A percentile compares a stretch with the other conserved stretches of the same genome.
phyloP scores from a whole-genome alignment of 2,113 vertebrate genomes.

The Brevimyrus niger region DNA sequence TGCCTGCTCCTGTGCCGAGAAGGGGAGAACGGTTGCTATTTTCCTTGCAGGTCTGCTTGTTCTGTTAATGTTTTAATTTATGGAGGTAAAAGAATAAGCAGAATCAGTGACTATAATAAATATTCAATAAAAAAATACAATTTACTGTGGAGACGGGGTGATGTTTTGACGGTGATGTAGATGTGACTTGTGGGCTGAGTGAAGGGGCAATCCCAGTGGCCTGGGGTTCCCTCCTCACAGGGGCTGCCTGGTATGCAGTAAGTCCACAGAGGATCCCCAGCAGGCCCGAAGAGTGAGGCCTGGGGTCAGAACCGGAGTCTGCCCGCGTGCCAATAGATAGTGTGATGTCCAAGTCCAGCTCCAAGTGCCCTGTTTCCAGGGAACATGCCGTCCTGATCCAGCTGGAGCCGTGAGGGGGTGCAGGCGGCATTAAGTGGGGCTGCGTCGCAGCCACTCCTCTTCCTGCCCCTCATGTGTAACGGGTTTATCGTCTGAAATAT shows the following conservation, averaged over 20 bases:
- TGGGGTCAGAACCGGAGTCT: not conserved
- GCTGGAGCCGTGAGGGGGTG: not conserved
- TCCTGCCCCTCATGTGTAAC: not conserved
- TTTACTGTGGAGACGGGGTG: not conserved
- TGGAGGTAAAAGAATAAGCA: not conserved
- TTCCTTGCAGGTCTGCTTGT: not conserved
- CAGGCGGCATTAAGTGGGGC: not conserved
- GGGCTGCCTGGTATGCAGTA: not conserved
- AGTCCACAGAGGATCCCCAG: not conserved
- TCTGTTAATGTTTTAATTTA: not conserved
- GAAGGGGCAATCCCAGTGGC: not conserved
- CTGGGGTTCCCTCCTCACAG: not conserved
- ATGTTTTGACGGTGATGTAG: too few species aligned
- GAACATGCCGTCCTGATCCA: not conserved
- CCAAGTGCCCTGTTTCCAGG: not conserved
- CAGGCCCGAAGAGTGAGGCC: not conserved
- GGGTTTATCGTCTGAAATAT: not conserved
- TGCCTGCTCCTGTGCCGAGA: not conserved
- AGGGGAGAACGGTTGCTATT: not conserved
- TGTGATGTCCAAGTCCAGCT: not conserved
- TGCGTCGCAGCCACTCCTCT: too few species aligned
- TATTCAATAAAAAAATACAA: not conserved
- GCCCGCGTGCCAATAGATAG: not conserved
- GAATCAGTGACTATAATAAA: not conserved
- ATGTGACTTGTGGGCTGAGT: not conserved